Evolutionary conservation across 1,140 invertebrate genomes (phyloP).

Genomic region (Dendroctonus valens): DNA sequence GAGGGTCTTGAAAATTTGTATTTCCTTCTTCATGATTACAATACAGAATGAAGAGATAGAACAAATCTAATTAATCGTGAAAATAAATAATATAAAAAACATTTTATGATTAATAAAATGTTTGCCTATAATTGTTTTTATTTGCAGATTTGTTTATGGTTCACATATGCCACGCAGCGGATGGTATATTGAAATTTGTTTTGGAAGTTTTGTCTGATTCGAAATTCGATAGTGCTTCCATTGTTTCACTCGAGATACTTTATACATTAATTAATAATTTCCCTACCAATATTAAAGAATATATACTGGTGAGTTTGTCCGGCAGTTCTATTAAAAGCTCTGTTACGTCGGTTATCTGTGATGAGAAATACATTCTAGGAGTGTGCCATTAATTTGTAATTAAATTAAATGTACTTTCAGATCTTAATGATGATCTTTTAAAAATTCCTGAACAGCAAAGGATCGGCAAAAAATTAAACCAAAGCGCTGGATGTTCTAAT

Average conservation of each 20-base stretch:
- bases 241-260: slow-evolving; percentile 38
- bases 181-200: slow-evolving; percentile 38
- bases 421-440: slow-evolving; percentile 28
- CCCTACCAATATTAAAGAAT: slow-evolving; percentile 33
- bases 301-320: slow-evolving; percentile 15
- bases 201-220: slow-evolving; percentile 22
- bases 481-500: slow-evolving; percentile 36
- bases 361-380: slow-evolving; percentile 12
- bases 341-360: too few species aligned
- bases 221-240: slow-evolving; percentile 33
- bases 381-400: not conserved
- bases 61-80: not conserved
- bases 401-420: slow-evolving; percentile 17
- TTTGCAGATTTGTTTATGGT: slow-evolving; percentile 40
- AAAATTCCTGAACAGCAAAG: slow-evolving; percentile 19
- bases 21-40: not conserved
- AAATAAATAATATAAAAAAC: slow-evolving; percentile 5
- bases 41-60: not conserved
- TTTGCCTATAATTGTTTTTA: not conserved
- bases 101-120: slow-evolving; percentile 6
- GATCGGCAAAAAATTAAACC: slow-evolving; percentile 34
- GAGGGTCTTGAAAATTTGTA: too few species aligned
- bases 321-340: too few species aligned
- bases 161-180: slow-evolving; percentile 36
- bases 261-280: slow-evolving; percentile 42